phyloP scores from a whole-genome alignment of 2,797 vertebrate species.

The Coracias cyanogaster region DNA sequence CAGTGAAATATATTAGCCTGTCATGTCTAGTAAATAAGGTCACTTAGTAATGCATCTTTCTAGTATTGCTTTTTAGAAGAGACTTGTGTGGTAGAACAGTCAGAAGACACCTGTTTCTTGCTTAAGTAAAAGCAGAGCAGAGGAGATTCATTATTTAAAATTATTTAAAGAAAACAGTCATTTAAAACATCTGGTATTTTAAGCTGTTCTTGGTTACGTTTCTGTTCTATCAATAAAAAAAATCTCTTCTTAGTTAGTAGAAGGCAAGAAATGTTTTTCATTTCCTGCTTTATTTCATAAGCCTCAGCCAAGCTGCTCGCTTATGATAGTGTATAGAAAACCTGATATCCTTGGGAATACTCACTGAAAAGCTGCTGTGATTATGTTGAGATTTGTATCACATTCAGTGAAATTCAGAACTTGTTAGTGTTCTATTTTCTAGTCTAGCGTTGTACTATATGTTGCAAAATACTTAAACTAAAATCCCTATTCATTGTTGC shows the following conservation, averaged over 20 bases:
- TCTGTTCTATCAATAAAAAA: background rate
- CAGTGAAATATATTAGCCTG: background rate
- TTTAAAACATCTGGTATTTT: background rate
- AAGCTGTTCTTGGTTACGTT: background rate
- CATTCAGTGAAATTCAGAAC: background rate
- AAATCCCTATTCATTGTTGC: background rate
- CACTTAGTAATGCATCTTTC: background rate
- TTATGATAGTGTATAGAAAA: background rate
- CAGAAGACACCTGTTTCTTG: background rate
- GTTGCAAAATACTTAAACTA: background rate
- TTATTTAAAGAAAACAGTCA: background rate
- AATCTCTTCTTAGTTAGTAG: background rate
- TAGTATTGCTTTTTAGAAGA: background rate
- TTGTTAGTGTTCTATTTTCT: background rate
- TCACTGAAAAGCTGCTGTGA: background rate
- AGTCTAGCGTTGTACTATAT: background rate
- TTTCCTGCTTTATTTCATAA: background rate
- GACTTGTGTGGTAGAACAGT: background rate
- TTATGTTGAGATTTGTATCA: background rate
- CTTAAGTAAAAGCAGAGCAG: background rate
- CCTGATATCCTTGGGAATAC: background rate
- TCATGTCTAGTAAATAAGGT: background rate
- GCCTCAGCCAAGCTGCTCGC: background rate
- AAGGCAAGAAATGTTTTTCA: constrained; percentile 13
- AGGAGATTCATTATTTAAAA: background rate